Evolutionary conservation across 2,888 invertebrate genomes (phyloP), one percentile per base, ranked within the genome.

Genomic region (Periphyllus acericola): DNA sequence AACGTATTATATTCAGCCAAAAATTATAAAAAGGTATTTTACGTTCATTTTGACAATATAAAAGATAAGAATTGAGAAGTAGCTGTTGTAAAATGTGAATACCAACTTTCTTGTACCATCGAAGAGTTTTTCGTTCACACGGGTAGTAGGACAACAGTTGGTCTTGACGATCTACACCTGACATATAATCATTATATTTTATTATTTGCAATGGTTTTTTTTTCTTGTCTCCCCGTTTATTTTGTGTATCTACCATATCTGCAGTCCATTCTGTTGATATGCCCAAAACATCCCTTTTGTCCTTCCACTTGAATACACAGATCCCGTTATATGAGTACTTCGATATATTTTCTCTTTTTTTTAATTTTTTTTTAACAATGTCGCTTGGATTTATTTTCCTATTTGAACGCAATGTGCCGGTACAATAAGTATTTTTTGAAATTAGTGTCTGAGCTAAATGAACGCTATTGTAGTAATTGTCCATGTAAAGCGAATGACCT

Each of bases 221-320:
- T 36, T 36, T 36, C 36, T 74, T 32, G 19, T 74, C 8, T 36
- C 34, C 34, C 2, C 34, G 34, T 74, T 74, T 74, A 25, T 74
- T 74, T 74, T 74, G 21, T 74, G 34, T 74, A 34, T 36, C 72
- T 36, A 74, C 34, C 72, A 74, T 74, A 34, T 34, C 19, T 34
- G 21, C 34, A 25, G 72, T 34, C n/a, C n/a, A 79, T 79, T 79
- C 82, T 34, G 66, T 76, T 34, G 25, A 36, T 66, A 82, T 82
- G 21, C 34, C 29, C 46, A 76, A 40, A 6, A 36, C 68, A 32
- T 82, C 75, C 75, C 76, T 55, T 66, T 68, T 55, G 68, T 75
- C 82, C 40, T 82, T 82, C 76, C 75, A 82, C n/a, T 82, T 82
- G 76, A 29, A 76, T 32, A 79, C 79, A 79, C 79, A 79, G 32